These are phyloP conservation scores for Manis crassicaudata DNA, from an alignment of 2,797 vertebrate genomes.

Conservation along the genomic window DNA sequence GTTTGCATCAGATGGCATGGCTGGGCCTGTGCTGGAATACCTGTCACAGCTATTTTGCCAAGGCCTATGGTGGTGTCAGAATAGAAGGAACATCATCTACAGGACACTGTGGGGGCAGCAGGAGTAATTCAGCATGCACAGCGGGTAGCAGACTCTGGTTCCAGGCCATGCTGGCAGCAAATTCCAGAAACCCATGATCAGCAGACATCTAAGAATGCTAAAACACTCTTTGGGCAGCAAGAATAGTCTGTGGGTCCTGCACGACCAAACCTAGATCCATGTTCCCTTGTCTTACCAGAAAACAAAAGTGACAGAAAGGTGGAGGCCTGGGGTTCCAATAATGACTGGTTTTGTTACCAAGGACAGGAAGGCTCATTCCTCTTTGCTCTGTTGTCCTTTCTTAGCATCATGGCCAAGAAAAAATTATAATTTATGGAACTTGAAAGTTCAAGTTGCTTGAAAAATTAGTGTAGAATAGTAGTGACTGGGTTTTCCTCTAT, in stretches of 20 bases:
- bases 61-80: not conserved
- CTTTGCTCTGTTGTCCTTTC: not conserved
- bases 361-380: not conserved
- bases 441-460: not conserved
- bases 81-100: not conserved
- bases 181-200: not conserved
- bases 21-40: not conserved
- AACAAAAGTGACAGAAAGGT: not conserved
- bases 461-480: not conserved
- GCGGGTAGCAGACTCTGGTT: not conserved
- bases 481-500: not conserved
- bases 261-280: not conserved
- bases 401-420: not conserved
- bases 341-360: not conserved
- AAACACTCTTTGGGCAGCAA: not conserved
- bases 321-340: not conserved
- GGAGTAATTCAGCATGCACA: not conserved
- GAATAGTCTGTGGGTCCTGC: not conserved
- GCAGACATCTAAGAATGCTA: not conserved
- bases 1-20: rapidly evolving
- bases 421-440: not conserved
- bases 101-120: not conserved
- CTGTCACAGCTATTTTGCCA: not conserved
- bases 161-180: not conserved
- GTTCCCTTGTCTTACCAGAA: not conserved